phyloP scores from a whole-genome alignment of 2,797 vertebrate genomes.

The Alectoris magna region DNA sequence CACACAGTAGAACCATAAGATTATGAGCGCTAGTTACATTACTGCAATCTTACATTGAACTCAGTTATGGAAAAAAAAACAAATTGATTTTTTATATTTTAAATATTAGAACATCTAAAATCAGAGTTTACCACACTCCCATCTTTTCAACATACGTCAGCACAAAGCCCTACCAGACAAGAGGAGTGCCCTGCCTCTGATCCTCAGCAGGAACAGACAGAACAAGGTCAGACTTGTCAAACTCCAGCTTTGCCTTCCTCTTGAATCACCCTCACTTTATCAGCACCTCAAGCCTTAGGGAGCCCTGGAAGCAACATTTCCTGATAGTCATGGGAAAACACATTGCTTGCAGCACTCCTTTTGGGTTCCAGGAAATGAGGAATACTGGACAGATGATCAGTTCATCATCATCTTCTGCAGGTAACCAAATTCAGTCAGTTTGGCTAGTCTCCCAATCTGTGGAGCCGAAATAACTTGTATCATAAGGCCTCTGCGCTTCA shows the following conservation, averaged over 20 bases:
- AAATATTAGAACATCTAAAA: neutral
- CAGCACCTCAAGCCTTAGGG: neutral
- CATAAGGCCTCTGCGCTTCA: neutral
- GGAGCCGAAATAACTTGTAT: neutral
- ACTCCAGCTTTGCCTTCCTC: neutral
- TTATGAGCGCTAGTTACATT: neutral
- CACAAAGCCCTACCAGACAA: neutral
- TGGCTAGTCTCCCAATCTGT: too few relatives aligned
- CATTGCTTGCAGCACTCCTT: neutral
- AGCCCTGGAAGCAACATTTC: accelerated
- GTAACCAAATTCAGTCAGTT: neutral
- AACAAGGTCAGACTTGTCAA: neutral
- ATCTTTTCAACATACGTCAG: neutral
- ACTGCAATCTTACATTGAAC: neutral
- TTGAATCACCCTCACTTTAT: neutral
- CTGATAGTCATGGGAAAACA: neutral
- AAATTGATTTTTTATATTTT: neutral
- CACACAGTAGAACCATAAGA: neutral
- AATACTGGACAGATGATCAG: neutral
- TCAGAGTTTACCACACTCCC: neutral
- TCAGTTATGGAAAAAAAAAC: neutral
- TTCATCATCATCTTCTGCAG: neutral
- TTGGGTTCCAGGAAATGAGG: neutral
- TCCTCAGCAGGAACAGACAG: neutral
- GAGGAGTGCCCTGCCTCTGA: neutral